Conservation (phyloP, 2,113 vertebrate species). For the Ardeotis arabs region DNA sequence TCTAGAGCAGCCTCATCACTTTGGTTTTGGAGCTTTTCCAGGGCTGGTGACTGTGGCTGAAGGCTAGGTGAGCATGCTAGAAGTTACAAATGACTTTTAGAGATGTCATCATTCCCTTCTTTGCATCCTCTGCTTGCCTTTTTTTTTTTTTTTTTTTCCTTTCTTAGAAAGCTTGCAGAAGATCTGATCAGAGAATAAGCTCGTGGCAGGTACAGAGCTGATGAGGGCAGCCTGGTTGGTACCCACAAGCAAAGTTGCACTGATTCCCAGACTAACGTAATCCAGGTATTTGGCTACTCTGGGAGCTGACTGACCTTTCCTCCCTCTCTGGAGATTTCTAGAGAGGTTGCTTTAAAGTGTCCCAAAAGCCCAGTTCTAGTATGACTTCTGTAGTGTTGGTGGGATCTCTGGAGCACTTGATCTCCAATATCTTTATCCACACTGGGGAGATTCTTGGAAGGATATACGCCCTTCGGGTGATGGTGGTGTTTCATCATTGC, state of each 20-base stretch:
- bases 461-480: accelerated
- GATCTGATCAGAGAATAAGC: not conserved
- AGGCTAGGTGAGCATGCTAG: not conserved
- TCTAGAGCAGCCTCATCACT: not conserved
- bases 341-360: not conserved
- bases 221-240: not conserved
- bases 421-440: not conserved
- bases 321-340: not conserved
- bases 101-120: not conserved
- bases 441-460: not conserved
- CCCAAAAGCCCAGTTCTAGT: not conserved
- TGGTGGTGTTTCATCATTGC: not conserved
- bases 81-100: not conserved
- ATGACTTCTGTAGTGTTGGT: not conserved
- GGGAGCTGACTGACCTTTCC: not conserved
- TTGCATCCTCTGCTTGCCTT: not conserved
- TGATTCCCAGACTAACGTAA: not conserved
- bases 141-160: not conserved
- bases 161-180: not conserved
- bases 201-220: not conserved
- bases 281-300: not conserved
- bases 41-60: not conserved
- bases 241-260: not conserved
- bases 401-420: not conserved
- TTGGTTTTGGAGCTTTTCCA: not conserved